These are phyloP conservation scores for Drosophila nigromelanica DNA, from an alignment of 1,140 invertebrate genomes.

Conservation along the genomic window DNA sequence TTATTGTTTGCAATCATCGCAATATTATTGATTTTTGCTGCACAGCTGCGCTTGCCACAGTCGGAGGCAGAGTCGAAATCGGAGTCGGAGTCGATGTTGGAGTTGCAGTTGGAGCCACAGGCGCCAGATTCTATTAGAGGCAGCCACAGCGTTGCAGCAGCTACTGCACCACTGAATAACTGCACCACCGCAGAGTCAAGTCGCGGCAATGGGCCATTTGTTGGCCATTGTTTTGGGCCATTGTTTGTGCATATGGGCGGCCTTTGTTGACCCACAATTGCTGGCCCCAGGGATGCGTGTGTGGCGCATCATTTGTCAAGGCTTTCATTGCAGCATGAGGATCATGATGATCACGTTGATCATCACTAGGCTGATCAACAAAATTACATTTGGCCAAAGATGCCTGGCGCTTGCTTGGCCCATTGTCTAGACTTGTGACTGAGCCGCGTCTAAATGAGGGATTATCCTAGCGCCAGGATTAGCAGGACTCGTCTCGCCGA, in stretches of 20 bases:
- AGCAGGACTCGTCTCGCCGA: constrained; percentile 15
- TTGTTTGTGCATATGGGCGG: constrained; percentile 39
- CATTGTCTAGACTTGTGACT: constrained; percentile 83
- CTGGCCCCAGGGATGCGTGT: constrained; percentile 22
- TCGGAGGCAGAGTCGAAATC: too few species aligned
- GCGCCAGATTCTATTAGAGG: constrained; percentile 54
- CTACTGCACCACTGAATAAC: constrained; percentile 26
- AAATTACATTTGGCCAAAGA: constrained; percentile 53
- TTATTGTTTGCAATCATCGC: constrained; percentile 65
- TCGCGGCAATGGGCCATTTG: constrained; percentile 17
- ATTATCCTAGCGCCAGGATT: constrained; percentile 83
- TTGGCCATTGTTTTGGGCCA: constrained; percentile 42
- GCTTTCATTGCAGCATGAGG: constrained; percentile 30
- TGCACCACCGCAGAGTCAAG: not conserved
- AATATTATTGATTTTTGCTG: constrained; percentile 56
- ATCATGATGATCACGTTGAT: not conserved
- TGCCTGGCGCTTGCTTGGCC: constrained; percentile 66
- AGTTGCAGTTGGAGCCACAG: constrained; percentile 29
- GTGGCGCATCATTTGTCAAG: constrained; percentile 30
- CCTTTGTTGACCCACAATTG: constrained; percentile 55
- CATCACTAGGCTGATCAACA: constrained; percentile 13
- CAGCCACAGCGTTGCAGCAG: not conserved
- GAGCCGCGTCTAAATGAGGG: constrained; percentile 74
- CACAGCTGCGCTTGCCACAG: constrained; percentile 47
- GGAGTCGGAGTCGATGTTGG: too few species aligned